phyloP scores from a whole-genome alignment of 1,140 invertebrate genomes.

The Heliconius nattereri region DNA sequence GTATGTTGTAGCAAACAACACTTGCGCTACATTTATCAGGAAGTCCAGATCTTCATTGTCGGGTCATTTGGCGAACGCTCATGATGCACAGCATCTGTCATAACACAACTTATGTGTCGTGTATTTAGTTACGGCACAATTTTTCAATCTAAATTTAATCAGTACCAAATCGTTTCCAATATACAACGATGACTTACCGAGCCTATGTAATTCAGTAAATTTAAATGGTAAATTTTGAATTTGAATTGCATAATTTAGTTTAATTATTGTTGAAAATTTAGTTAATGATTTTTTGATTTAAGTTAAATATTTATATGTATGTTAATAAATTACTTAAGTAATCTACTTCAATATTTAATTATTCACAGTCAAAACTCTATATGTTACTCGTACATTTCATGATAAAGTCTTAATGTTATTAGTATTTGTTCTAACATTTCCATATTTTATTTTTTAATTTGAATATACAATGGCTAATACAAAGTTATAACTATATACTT shows the following conservation, averaged over 20 bases:
- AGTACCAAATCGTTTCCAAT: constrained; percentile 37
- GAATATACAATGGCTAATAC: not conserved
- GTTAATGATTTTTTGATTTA: not conserved
- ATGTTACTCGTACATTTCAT: not conserved
- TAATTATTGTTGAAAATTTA: not conserved
- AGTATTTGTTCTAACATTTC: constrained; percentile 9
- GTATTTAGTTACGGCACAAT: constrained; percentile 59
- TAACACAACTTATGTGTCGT: constrained; percentile 63
- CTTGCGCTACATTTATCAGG: constrained; percentile 71
- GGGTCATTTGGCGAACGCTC: constrained; percentile 64
- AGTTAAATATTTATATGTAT: constrained; percentile 34
- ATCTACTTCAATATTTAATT: not conserved
- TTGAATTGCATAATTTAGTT: not conserved
- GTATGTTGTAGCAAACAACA: constrained; percentile 51
- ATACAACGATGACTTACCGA: constrained; percentile 51
- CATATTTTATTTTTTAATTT: constrained; percentile 1
- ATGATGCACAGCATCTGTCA: constrained; percentile 68
- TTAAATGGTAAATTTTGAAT: not conserved
- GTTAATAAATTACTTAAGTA: constrained; percentile 18
- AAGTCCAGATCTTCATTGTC: constrained; percentile 67
- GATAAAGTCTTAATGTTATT: not conserved
- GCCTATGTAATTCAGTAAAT: not conserved
- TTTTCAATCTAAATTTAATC: constrained; percentile 62
- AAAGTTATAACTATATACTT: not conserved
- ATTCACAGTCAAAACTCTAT: not conserved